These are phyloP conservation scores for Remorina albescens DNA, from an alignment of 2,797 vertebrate species.

Conservation along the genomic window DNA sequence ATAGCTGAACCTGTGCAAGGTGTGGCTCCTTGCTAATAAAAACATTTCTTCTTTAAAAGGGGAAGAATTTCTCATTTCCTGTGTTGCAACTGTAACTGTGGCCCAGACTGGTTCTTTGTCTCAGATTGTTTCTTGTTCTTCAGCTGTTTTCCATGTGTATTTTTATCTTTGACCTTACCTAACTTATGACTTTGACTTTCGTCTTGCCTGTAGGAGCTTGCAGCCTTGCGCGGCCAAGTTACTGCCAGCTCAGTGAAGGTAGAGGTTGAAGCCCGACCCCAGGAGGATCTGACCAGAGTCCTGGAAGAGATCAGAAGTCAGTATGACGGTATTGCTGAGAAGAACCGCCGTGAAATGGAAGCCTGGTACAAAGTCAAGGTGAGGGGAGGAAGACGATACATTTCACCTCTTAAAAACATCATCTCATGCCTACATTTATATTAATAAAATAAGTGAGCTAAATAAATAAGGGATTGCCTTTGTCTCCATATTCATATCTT, in stretches of 20 bases:
- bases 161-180: not conserved
- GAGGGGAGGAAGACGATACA: conserved; percentile 9
- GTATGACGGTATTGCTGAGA: conserved; percentile 78
- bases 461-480: not conserved
- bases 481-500: not conserved
- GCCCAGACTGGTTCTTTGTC: not conserved
- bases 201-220: conserved; percentile 72
- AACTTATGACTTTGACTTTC: conserved; percentile 1
- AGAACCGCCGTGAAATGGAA: conserved; percentile 80
- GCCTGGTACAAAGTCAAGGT: conserved; percentile 85
- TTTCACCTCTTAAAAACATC: not conserved
- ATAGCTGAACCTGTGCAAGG: too few species aligned
- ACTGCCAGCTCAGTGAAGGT: conserved; percentile 75
- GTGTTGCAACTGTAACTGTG: not conserved
- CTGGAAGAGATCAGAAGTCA: conserved; percentile 72
- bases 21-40: not conserved
- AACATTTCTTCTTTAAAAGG: not conserved
- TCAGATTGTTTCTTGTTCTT: not conserved
- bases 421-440: not conserved
- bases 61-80: not conserved
- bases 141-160: not conserved
- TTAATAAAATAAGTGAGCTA: too few species aligned
- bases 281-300: conserved; percentile 60
- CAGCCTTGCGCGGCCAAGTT: conserved; percentile 54
- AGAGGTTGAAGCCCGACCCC: conserved; percentile 77